Percentiles rank a stretch among this genome's conserved stretches.
phyloP scores from a whole-genome alignment of 2,888 invertebrate genomes.

The Glyphotaelius pellucidus region DNA sequence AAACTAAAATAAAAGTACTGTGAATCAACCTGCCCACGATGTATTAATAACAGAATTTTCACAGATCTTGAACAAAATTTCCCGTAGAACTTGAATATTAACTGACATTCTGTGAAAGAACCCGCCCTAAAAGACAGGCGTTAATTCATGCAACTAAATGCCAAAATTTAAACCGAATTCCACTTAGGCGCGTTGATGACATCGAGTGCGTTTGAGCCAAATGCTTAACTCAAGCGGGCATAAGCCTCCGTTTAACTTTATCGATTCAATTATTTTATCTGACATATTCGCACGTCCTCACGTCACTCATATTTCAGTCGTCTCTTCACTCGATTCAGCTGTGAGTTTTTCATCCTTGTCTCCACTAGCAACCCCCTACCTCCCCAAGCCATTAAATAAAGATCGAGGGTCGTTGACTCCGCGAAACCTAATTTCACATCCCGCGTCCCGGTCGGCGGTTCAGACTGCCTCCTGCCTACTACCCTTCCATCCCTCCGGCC shows the following conservation, averaged over 20 bases:
- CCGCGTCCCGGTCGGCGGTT: not conserved
- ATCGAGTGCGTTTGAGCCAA: not conserved
- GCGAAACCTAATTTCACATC: conserved; percentile 39
- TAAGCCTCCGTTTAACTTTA: not conserved
- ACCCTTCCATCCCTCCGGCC: not conserved
- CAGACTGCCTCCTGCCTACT: not conserved
- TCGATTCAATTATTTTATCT: not conserved
- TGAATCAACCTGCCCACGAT: no score
- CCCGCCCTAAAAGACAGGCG: no score
- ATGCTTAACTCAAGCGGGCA: not conserved
- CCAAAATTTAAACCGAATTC: no score
- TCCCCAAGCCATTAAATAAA: conserved; percentile 34
- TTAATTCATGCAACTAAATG: no score
- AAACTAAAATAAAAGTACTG: no score
- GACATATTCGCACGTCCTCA: not conserved
- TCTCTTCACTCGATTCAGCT: not conserved
- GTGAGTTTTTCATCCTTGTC: conserved; percentile 3
- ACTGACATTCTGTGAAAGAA: no score
- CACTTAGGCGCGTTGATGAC: no score
- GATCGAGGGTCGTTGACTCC: conserved; percentile 46
- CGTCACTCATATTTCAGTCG: not conserved
- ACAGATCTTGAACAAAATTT: no score
- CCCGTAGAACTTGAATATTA: no score
- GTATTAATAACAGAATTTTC: no score
- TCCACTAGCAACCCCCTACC: not conserved